Base-by-base conservation (phyloP, 2,797 vertebrate genomes). In the Syngnathus acus region DNA sequence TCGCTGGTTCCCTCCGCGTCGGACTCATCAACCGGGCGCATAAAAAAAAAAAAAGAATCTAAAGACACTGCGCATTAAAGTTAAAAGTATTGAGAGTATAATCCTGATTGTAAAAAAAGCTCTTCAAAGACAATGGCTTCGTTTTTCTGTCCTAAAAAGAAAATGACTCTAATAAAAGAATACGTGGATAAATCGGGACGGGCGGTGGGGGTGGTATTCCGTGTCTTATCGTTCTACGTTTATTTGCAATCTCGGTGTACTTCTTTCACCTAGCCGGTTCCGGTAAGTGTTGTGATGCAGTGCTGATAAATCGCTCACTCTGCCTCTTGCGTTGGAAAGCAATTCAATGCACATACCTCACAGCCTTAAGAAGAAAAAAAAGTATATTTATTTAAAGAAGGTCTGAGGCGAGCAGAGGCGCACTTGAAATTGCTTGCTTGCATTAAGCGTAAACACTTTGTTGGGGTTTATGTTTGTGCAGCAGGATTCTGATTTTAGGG, bases 371-470 rank as follows among this genome's bases (percentile, higher is more conserved):
- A 57, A 57, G 37, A 54, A 54, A 26, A n/a, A 21, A 19, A n/a
- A 19, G 13, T 59, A 17, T 39, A 23, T 62, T 62, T 62, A 68
- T 71, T 75, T 66, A 69, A 61, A 32, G 57, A 79, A 72, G 67
- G 66, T 79, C 66, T 62, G 17, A 64, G 54, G 70, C 50, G 59
- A 39, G 17, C 64, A 54, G 40, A 62, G 40, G 72, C 62, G 48
- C 66, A 73, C 68, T 54, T 58, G 59, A 71, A 59, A 62, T 62
- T 62, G 60, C 60, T 68, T 48, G 59, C 73, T 70, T 76, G 65
- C 68, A 69, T 71, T 45, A 45, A 62, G 42, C 23, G 42, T 43
- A 16, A 45, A 62, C 7, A 62, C 40, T 62, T 62, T 62, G 40
- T 43, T 43, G 21, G 26, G 60, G 60, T 62, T 62, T 62, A 62